Base-by-base conservation (phyloP, 2,888 invertebrate genomes). In the Ferdinandea cuprea region DNA sequence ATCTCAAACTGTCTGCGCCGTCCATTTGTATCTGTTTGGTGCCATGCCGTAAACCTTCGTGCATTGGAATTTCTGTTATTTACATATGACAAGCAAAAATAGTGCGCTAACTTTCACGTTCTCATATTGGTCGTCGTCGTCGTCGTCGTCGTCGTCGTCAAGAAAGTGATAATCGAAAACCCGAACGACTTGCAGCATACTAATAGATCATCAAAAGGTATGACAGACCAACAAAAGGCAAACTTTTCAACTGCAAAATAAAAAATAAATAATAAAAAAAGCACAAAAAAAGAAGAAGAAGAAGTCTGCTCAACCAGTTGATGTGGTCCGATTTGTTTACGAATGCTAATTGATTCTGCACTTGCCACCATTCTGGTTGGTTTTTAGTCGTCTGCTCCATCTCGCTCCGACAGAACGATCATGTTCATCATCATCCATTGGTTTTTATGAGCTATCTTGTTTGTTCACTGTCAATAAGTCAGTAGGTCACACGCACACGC, bases 101-200 rank as follows among this genome's bases (percentile, higher is more conserved):
- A 77, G 66, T 59, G 77, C n/a, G n/a, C 77, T 61, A 81, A 77
- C 81, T 81, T 81, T 81, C 81, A 77, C 81, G 77, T 76, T 71
- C 76, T 42, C 56, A 32, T 25, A 50, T n/a, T n/a, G n/a, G n/a
- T n/a, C n/a, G n/a, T n/a, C n/a, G n/a, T 6, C 44, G 44, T 3
- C 5, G 25, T 25, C 44, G 44, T 44, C 58, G 13, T 21, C 9
- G 40, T 25, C 15, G 9, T 35, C 13, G 59, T 3, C 58, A 79
- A 73, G 79, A 80, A 80, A 80, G 63, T 80, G 74, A 74, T 69
- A 74, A 80, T 74, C 79, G 56, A 68, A 63, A 58, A 61, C 30
- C 48, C 48, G 50, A 15, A 35, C 68, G 13, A 15, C 40, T 13
- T 7, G 15, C 40, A 56, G 69, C 63, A 74, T 68, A 68, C 74